Percentiles rank a stretch among this genome's conserved stretches.
Evolutionary conservation across 2,113 vertebrate genomes (phyloP).

Genomic region (Mormyrus iriodes): DNA sequence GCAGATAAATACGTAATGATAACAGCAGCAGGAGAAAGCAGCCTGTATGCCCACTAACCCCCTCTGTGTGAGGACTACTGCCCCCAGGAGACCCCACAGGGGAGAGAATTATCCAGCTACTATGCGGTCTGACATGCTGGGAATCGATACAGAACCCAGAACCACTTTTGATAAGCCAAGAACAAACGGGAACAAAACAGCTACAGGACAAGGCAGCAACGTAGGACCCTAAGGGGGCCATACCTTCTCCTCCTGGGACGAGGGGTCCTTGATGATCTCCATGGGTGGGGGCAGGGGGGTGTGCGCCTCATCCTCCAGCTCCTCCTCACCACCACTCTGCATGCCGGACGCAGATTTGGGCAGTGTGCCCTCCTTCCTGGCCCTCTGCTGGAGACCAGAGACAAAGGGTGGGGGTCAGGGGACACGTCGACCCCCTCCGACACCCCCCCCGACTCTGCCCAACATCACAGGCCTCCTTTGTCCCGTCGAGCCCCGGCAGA

Average conservation of each 20-base stretch:
- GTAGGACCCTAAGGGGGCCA: slow-evolving; percentile 14
- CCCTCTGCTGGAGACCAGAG: slow-evolving; percentile 68
- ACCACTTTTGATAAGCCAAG: background rate
- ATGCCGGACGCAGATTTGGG: slow-evolving; percentile 35
- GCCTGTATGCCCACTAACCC: background rate
- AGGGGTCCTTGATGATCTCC: slow-evolving; percentile 97
- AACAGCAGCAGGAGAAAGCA: background rate
- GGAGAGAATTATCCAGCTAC: background rate
- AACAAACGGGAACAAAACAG: background rate
- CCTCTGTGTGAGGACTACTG: background rate
- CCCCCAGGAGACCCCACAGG: background rate
- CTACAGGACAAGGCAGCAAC: background rate
- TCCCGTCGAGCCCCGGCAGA: background rate
- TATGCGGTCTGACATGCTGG: background rate
- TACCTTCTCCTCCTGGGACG: slow-evolving; percentile 84
- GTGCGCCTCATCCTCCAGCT: slow-evolving; percentile 88
- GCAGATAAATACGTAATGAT: background rate
- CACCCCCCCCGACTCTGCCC: background rate
- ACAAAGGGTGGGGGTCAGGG: background rate
- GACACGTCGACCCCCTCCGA: background rate
- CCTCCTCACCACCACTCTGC: slow-evolving; percentile 87
- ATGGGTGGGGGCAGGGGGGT: slow-evolving; percentile 90
- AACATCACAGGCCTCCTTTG: slow-evolving; percentile 14
- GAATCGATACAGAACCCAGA: background rate
- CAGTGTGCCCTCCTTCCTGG: slow-evolving; percentile 66